These are phyloP conservation scores for Liodrosophila aerea DNA, from an alignment of 2,888 invertebrate genomes.

Conservation along the genomic window DNA sequence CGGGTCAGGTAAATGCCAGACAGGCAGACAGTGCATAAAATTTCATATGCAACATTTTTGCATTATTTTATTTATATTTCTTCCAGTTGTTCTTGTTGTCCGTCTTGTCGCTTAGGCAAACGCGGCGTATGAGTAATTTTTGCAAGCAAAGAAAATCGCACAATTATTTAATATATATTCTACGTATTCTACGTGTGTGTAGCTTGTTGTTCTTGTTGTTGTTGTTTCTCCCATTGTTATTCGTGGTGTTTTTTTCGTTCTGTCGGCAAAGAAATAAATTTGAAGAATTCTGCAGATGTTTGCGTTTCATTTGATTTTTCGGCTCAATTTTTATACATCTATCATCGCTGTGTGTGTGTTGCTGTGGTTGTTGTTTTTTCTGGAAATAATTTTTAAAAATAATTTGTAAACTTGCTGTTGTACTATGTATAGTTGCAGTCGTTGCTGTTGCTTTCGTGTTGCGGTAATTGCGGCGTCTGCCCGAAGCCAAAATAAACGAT, in stretches of 20 bases:
- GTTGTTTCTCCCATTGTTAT: slow-evolving; percentile 11
- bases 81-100: slow-evolving; percentile 24
- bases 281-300: slow-evolving; percentile 63
- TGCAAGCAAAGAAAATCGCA: slow-evolving; percentile 31
- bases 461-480: slow-evolving; percentile 34
- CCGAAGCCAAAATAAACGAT: slow-evolving; percentile 66
- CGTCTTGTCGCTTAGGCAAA: slow-evolving; percentile 13
- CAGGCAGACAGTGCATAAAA: background rate
- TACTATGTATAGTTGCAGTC: slow-evolving; percentile 10
- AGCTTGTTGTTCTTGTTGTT: slow-evolving; percentile 8
- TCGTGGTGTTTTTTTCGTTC: slow-evolving; percentile 26
- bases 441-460: slow-evolving; percentile 14
- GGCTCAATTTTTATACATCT: slow-evolving; percentile 34
- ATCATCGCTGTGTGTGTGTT: slow-evolving; percentile 9
- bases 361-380: slow-evolving; percentile 18
- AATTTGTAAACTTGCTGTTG: slow-evolving; percentile 55
- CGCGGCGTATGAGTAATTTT: slow-evolving; percentile 66
- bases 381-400: slow-evolving; percentile 50
- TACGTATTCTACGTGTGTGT: slow-evolving; percentile 35
- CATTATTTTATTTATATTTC: background rate
- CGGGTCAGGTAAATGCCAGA: too few species aligned
- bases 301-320: slow-evolving; percentile 47
- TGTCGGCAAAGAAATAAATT: slow-evolving; percentile 59
- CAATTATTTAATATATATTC: slow-evolving; percentile 55
- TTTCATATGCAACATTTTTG: background rate